These are phyloP conservation scores for Probaryconus sp. DNA, from an alignment of 1,140 invertebrate species.

Conservation along the genomic window DNA sequence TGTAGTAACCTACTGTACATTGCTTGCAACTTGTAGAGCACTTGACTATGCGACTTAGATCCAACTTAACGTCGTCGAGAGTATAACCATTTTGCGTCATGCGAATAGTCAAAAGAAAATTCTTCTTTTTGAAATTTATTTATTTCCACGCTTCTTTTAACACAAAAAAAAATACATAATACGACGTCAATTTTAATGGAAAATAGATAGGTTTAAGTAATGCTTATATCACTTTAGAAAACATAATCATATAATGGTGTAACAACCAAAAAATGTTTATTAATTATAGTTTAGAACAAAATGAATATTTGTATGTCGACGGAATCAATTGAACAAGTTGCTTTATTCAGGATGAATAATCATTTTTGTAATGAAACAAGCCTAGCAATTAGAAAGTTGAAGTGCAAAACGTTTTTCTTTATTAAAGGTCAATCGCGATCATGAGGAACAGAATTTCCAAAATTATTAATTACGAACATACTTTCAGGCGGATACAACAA, in stretches of 20 bases:
- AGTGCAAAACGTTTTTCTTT: constrained; percentile 27
- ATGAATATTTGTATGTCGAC: constrained; percentile 22
- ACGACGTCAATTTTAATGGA: too few species aligned
- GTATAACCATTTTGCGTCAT: too few species aligned
- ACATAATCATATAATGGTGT: too few species aligned
- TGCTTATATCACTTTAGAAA: too few species aligned
- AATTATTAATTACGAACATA: constrained; percentile 43
- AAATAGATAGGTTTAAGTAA: too few species aligned
- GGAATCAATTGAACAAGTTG: constrained; percentile 35
- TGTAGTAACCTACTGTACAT: constrained; percentile 35
- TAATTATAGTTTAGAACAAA: too few species aligned
- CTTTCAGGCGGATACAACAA: constrained; percentile 15
- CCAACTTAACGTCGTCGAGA: constrained; percentile 36
- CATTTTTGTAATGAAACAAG: constrained; percentile 41
- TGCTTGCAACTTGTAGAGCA: constrained; percentile 35
- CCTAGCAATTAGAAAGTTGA: constrained; percentile 45
- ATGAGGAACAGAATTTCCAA: constrained; percentile 35
- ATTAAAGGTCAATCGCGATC: constrained; percentile 23
- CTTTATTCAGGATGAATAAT: constrained; percentile 36
- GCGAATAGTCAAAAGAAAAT: too few species aligned
- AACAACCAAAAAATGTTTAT: too few species aligned
- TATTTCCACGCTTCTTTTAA: too few species aligned
- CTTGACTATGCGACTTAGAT: constrained; percentile 38
- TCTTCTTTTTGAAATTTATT: too few species aligned
- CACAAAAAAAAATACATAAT: too few species aligned